Base-by-base conservation (phyloP, 2,888 invertebrate species). In the Tenodera sinensis region DNA sequence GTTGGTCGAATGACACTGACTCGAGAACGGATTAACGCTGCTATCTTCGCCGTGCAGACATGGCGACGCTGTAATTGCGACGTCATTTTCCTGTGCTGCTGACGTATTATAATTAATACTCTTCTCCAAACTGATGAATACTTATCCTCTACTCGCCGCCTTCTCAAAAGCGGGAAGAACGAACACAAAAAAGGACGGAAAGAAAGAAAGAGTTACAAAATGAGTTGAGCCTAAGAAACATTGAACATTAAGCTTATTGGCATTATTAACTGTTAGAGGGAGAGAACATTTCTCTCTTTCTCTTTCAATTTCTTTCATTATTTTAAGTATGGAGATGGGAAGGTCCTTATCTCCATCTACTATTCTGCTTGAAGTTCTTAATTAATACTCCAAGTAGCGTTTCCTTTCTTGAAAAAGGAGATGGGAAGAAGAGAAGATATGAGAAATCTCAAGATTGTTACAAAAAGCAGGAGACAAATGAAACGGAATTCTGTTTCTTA, bases 391-490 rank as follows among this genome's bases (percentile, higher is more conserved):
- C 25, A 27, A 34, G 34, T 42, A 87, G 87, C 28, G n/a, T 87
- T 83, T 34, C 83, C 87, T 81, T 42, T 30, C 20, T 30, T 71
- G 54, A 71, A 71, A 71, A 71, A 71, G 54, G 54, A 71, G 54
- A 84, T 86, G 81, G 20, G 71, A 71, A 30, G 81, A 28, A 85
- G 28, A n/a, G 20, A 87, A 82, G 87, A 87, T 87, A 87, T 87
- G 87, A 87, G 82, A 87, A 87, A 34, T 87, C 83, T 71, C 82
- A 83, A 83, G 82, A 87, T 87, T 87, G 82, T 87, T 87, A 83
- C 87, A 83, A 87, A 87, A 83, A 87, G 87, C 83, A 87, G 81
- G 83, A 87, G 87, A 87, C 87, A 87, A 83, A 87, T 87, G 87
- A 87, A 87, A 87, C 34, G 87, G 42, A 87, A 87, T 87, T 87